Evolutionary conservation across 2,797 vertebrate species (phyloP).

Genomic region (Amniataba percoides): DNA sequence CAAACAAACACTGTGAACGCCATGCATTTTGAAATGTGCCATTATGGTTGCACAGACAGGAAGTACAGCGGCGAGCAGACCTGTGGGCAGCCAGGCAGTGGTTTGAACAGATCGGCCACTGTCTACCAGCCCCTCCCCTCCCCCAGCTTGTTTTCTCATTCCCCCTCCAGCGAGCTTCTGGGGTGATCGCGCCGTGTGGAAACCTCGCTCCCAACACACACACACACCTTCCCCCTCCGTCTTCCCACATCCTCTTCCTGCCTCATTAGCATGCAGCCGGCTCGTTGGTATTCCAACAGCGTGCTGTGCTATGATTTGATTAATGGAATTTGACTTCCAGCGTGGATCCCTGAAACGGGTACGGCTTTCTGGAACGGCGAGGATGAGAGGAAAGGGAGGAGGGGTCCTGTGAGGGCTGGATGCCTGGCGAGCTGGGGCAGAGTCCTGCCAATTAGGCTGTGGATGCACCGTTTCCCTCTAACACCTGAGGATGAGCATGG

Average conservation of each 20-base stretch:
- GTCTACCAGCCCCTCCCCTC: conserved; percentile 45
- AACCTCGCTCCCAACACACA: conserved; percentile 33
- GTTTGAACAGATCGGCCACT: conserved; percentile 54
- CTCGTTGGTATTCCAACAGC: conserved; percentile 68
- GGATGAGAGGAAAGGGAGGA: background rate
- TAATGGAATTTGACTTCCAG: conserved; percentile 79
- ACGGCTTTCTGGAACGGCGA: conserved; percentile 53
- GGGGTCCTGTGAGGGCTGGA: conserved; percentile 39
- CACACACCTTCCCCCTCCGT: conserved; percentile 24
- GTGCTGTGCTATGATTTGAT: conserved; percentile 69
- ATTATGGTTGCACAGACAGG: conserved; percentile 15
- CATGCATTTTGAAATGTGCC: conserved; percentile 6
- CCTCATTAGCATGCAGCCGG: conserved; percentile 74
- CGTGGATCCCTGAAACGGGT: conserved; percentile 55
- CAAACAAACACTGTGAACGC: conserved; percentile 1
- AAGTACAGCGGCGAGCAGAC: conserved; percentile 35
- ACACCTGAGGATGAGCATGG: conserved; percentile 66
- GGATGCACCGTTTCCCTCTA: conserved; percentile 39
- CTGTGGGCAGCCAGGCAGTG: conserved; percentile 44
- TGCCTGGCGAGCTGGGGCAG: conserved; percentile 50
- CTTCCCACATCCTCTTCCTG: conserved; percentile 64
- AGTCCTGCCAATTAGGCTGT: conserved; percentile 58
- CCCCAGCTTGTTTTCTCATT: conserved; percentile 32
- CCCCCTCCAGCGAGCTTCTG: conserved; percentile 50
- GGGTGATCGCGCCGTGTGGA: conserved; percentile 38